Evolutionary conservation across 2,888 invertebrate genomes (phyloP), one percentile per base, ranked within the genome.

Genomic region (Myopa testacea): DNA sequence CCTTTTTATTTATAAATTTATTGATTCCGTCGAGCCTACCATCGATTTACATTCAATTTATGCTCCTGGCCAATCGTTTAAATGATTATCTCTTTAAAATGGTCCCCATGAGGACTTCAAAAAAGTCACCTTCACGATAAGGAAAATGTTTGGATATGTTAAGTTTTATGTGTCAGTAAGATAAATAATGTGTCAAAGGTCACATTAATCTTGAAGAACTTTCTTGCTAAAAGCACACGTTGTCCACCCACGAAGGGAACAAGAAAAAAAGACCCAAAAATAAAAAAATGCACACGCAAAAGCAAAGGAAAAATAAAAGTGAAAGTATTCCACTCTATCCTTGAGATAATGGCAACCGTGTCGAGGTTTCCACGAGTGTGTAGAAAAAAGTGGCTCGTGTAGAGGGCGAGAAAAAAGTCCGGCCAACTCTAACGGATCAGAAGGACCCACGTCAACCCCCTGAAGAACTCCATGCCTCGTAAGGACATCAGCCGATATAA

Each of bases 111-210:
- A 55, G 55, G 16, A 5, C 8, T n/a, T 55, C 14, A 55, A n/a
- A 55, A 55, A 55, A 55, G n/a, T 55, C 55, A 55, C 45, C 6
- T 45, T 45, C 10, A 6, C 55, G 14, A 55, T 16, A n/a, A 55
- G 10, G 14, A 55, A 55, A n/a, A 16, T 55, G 14, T 14, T 55
- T n/a, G 14, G 55, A 55, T n/a, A 55, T 55, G 6, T 55, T n/a
- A 55, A 14, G 45, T 69, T 68, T 38, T 34, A 34, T 79, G 82
- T 62, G 62, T 62, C 26, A 83, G 79, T 80, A 81, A 83, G 80
- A 82, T 82, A 84, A 84, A 83, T 84, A 83, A 85, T 82, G 83
- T 87, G 86, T 84, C 84, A 85, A 86, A 86, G 86, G 85, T 85
- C 85, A 84, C 84, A 86, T 85, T 84, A 85, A 85, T 87, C 86